phyloP scores from a whole-genome alignment of 1,140 invertebrate genomes.

The Dolichoris vasculosae region DNA sequence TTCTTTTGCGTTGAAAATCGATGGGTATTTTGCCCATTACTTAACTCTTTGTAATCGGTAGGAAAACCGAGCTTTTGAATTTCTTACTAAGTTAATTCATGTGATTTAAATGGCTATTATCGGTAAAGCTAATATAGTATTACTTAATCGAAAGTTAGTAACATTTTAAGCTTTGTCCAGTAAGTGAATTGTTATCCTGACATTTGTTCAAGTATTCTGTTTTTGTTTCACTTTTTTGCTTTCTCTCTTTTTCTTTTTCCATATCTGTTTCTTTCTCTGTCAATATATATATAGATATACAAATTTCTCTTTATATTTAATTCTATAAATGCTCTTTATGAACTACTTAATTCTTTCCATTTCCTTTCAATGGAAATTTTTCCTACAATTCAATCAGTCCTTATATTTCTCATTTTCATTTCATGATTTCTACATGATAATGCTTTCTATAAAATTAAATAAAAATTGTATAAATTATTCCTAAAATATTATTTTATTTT shows the following conservation, averaged over 20 bases:
- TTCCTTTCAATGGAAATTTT: neutral
- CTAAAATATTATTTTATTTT: neutral
- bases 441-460: no score
- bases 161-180: conserved; percentile 61
- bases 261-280: no score
- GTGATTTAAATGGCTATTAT: conserved; percentile 62
- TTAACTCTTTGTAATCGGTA: conserved; percentile 53
- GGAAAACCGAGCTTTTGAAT: conserved; percentile 48
- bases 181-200: conserved; percentile 62
- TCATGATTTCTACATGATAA: neutral
- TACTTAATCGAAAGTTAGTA: conserved; percentile 69
- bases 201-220: conserved; percentile 14
- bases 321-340: neutral
- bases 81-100: conserved; percentile 61
- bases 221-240: neutral
- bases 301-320: neutral
- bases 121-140: conserved; percentile 54
- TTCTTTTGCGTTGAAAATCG: conserved; percentile 54
- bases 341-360: neutral
- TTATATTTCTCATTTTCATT: neutral
- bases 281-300: neutral
- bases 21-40: conserved; percentile 57
- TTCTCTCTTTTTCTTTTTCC: neutral
- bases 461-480: neutral
- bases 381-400: neutral